Conservation (phyloP, 2,888 invertebrate species). For the Clostera curtula region DNA sequence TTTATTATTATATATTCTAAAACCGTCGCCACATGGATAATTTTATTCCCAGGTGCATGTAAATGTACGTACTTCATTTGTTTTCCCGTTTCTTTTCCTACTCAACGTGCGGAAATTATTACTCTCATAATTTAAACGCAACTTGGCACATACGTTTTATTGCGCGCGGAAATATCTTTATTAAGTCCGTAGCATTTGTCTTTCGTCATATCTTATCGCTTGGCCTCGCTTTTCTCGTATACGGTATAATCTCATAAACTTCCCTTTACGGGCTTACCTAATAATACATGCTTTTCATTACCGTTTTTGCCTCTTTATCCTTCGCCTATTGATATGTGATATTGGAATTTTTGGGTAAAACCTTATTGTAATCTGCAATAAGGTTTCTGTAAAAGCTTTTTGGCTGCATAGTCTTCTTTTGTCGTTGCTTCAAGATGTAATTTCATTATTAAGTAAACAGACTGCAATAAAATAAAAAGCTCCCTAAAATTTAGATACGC, state of each 20-base stretch:
- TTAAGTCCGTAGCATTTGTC: conserved; percentile 51
- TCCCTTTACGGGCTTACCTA: conserved; percentile 19
- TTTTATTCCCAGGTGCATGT: conserved; percentile 5
- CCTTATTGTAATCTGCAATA: too few relatives aligned
- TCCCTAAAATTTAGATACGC: too few relatives aligned
- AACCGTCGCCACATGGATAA: too few relatives aligned
- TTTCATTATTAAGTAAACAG: too few relatives aligned
- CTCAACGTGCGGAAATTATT: conserved; percentile 38
- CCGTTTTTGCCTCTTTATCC: too few relatives aligned
- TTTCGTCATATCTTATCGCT: conserved; percentile 33
- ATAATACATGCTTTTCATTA: conserved; percentile 25
- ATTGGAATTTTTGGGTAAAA: too few relatives aligned
- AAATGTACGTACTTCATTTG: conserved; percentile 29
- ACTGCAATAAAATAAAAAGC: too few relatives aligned
- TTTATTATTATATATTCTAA: too few relatives aligned
- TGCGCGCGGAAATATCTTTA: conserved; percentile 40
- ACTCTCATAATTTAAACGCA: conserved; percentile 41
- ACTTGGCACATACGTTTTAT: conserved; percentile 45
- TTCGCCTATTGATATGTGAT: too few relatives aligned
- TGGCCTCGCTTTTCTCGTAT: conserved; percentile 16
- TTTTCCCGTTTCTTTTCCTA: conserved; percentile 30
- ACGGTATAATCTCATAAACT: conserved; percentile 26
- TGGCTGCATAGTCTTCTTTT: too few relatives aligned
- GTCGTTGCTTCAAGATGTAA: too few relatives aligned
- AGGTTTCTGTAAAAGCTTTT: too few relatives aligned